A percentile compares a stretch with the other conserved stretches of the same genome.
Evolutionary conservation across 30 jellyfish, hydroid and myxozoan species (phyloP).

Genomic region (Morbakka virulenta): DNA sequence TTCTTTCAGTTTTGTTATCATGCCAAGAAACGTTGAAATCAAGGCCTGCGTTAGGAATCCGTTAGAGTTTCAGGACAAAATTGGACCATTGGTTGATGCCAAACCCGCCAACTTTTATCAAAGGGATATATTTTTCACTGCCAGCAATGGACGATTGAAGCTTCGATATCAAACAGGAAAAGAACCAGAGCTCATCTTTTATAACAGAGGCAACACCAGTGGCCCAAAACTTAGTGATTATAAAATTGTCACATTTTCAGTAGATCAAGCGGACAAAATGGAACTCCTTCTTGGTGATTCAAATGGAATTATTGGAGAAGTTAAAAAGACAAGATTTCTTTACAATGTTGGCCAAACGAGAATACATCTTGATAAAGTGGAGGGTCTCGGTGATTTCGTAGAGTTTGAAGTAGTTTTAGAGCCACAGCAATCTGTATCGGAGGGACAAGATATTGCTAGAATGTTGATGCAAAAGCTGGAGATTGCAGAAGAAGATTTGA

Average conservation of each 20-base stretch:
- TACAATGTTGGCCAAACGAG: constrained; percentile 24
- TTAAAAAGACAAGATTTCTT: constrained; percentile 1
- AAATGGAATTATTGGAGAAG: not conserved
- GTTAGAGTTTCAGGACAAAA: not conserved
- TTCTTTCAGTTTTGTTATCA: not conserved
- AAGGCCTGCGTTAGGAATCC: not conserved
- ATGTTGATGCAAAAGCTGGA: not conserved
- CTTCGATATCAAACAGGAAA: not conserved
- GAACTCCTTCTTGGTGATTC: not conserved
- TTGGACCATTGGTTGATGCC: not conserved
- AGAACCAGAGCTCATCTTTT: not conserved
- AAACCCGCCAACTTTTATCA: not conserved
- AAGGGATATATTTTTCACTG: not conserved
- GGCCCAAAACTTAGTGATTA: constrained; percentile 22
- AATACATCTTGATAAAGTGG: constrained; percentile 13
- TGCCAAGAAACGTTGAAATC: constrained; percentile 31
- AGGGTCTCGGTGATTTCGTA: constrained; percentile 15
- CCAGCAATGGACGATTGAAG: not conserved
- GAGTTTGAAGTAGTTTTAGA: constrained; percentile 16
- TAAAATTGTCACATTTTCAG: not conserved
- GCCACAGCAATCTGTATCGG: constrained; percentile 3
- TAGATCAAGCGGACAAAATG: not conserved
- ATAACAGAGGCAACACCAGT: not conserved
- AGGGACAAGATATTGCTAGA: constrained; percentile 1
- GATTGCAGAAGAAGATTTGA: not conserved